phyloP scores from a whole-genome alignment of 1,140 invertebrate genomes.

The Myzus persicae region DNA sequence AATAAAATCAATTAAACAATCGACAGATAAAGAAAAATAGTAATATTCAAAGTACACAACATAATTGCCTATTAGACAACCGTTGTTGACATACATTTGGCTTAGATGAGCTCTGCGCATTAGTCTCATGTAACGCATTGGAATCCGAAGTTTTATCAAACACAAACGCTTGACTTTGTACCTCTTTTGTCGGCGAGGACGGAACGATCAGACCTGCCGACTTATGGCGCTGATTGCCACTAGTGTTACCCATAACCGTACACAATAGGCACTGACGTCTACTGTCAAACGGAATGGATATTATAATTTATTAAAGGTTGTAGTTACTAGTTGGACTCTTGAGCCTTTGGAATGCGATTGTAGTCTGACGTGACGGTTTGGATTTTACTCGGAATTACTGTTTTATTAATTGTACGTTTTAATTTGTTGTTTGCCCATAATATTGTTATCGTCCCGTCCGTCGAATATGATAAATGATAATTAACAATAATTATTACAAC shows the following conservation, averaged over 20 bases:
- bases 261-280: neutral
- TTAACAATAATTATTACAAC: neutral
- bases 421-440: neutral
- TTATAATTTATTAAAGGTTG: neutral
- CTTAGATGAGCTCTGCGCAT: slow-evolving; percentile 16
- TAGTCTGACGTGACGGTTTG: neutral
- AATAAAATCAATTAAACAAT: neutral
- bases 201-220: slow-evolving; percentile 69
- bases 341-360: neutral
- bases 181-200: slow-evolving; percentile 77
- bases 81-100: neutral
- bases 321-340: neutral
- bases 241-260: slow-evolving; percentile 76
- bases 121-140: slow-evolving; percentile 63
- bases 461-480: too few relatives aligned
- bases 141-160: slow-evolving; percentile 83
- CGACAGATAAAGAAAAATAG: neutral
- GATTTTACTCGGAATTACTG: neutral
- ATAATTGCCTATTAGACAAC: neutral
- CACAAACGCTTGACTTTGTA: slow-evolving; percentile 76
- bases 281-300: neutral
- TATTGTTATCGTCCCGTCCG: neutral
- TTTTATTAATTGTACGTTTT: neutral
- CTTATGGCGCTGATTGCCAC: slow-evolving; percentile 73
- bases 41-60: neutral